These are phyloP conservation scores for Geophilus truncorum DNA, from an alignment of 2,888 invertebrate species.

Conservation along the genomic window DNA sequence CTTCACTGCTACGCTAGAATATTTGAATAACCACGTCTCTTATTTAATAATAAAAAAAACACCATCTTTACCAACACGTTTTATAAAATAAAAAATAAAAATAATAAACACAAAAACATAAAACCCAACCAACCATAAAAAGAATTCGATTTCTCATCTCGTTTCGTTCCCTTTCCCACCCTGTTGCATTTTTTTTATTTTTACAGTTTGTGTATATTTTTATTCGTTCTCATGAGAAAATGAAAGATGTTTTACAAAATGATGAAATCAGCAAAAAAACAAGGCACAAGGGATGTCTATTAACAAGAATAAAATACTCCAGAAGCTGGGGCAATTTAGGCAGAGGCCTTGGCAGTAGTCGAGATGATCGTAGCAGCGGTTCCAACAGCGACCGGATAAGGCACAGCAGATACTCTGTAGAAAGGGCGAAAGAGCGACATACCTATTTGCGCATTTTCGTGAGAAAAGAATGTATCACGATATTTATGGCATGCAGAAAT, in stretches of 20 bases:
- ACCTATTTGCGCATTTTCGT: constrained; percentile 24
- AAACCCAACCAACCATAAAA: neutral
- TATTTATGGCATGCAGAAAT: neutral
- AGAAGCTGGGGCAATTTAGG: constrained; percentile 32
- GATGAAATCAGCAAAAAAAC: constrained; percentile 31
- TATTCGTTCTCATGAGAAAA: neutral
- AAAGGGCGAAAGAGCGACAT: constrained; percentile 23
- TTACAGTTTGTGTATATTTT: neutral
- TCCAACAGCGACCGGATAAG: constrained; percentile 12
- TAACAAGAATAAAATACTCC: constrained; percentile 32
- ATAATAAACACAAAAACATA: neutral
- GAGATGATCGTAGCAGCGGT: constrained; percentile 5
- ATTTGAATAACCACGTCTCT: neutral
- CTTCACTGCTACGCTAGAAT: neutral
- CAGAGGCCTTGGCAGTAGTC: constrained; percentile 33
- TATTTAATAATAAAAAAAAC: neutral
- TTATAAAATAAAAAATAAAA: neutral
- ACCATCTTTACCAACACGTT: neutral
- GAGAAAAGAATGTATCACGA: neutral
- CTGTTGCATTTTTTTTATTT: neutral
- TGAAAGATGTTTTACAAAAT: constrained; percentile 12
- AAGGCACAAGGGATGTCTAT: constrained; percentile 34
- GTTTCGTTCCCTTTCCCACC: neutral
- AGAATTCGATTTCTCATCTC: neutral
- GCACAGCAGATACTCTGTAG: constrained; percentile 18